These are phyloP conservation scores for Micromys minutus DNA, from an alignment of 2,113 vertebrate genomes.

Conservation along the genomic window DNA sequence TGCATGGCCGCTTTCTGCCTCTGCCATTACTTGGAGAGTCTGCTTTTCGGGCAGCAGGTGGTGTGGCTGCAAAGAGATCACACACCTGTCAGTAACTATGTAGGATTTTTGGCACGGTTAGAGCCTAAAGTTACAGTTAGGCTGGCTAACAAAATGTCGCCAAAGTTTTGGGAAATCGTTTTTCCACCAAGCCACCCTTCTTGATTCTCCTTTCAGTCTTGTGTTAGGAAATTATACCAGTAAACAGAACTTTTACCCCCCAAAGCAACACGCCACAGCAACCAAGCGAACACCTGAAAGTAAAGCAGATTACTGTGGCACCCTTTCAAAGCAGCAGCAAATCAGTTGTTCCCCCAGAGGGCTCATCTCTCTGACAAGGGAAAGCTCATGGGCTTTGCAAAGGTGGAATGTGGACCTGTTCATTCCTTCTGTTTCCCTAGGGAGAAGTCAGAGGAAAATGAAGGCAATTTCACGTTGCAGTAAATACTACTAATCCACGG, in stretches of 20 bases:
- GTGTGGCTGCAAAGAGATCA: constrained; percentile 82
- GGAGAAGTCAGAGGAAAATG: constrained; percentile 51
- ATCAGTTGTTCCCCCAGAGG: neutral
- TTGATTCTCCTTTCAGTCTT: constrained; percentile 68
- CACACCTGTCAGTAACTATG: constrained; percentile 80
- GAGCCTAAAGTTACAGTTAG: constrained; percentile 78
- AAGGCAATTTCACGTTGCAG: neutral
- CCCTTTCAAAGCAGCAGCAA: constrained; percentile 71
- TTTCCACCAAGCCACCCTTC: constrained; percentile 24
- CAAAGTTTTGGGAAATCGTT: constrained; percentile 52
- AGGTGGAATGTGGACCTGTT: constrained; percentile 75
- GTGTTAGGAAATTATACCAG: constrained; percentile 71
- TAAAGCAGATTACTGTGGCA: constrained; percentile 73
- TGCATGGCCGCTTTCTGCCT: constrained; percentile 67
- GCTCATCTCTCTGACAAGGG: constrained; percentile 70
- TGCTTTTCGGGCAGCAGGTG: constrained; percentile 78
- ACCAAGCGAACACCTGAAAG: constrained; percentile 82
- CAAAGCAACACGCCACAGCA: constrained; percentile 60
- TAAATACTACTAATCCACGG: neutral
- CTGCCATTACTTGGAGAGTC: constrained; percentile 51
- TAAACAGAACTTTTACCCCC: neutral
- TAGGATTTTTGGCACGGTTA: constrained; percentile 78
- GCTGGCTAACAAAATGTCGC: constrained; percentile 81
- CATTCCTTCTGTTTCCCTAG: constrained; percentile 66
- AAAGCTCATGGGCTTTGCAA: constrained; percentile 73